Evolutionary conservation across 2,888 invertebrate genomes (phyloP).

Genomic region (Pyrocoelia pectoralis): DNA sequence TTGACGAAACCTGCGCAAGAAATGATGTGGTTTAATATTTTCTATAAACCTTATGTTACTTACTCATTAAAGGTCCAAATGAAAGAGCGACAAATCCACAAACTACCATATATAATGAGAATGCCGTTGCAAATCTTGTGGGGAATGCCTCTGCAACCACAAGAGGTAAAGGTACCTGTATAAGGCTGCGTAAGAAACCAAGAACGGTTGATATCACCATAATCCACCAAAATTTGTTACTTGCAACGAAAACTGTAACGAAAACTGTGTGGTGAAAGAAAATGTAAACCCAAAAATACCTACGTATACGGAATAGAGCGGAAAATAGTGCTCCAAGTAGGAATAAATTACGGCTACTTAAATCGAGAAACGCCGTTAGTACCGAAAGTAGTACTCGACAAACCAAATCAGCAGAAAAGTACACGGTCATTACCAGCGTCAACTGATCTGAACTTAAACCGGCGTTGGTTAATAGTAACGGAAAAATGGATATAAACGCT

Average conservation of each 20-base stretch:
- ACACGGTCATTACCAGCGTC: constrained; percentile 73
- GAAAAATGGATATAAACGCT: constrained; percentile 74
- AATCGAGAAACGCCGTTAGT: constrained; percentile 67
- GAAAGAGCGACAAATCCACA: constrained; percentile 72
- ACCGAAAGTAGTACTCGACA: constrained; percentile 71
- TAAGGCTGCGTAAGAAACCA: constrained; percentile 74
- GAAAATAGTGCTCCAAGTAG: constrained; percentile 71
- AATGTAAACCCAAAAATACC: constrained; percentile 49
- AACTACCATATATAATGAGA: constrained; percentile 76
- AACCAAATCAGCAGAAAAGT: constrained; percentile 72
- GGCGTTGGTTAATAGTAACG: constrained; percentile 64
- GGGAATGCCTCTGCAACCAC: constrained; percentile 74
- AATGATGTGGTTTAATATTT: too few relatives aligned
- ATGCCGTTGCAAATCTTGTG: constrained; percentile 75
- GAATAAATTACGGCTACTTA: constrained; percentile 72
- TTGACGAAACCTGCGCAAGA: constrained; percentile 66
- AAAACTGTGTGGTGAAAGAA: constrained; percentile 40
- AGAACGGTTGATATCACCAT: constrained; percentile 68
- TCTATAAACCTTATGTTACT: too few relatives aligned
- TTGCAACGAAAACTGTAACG: constrained; percentile 65
- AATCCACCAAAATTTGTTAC: constrained; percentile 66
- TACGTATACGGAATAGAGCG: constrained; percentile 74
- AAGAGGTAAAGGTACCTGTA: constrained; percentile 75
- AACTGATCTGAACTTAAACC: constrained; percentile 61
- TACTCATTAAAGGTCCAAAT: constrained; percentile 75